These are phyloP conservation scores for Drosophila ustulata DNA, from an alignment of 2,888 invertebrate genomes.

Conservation along the genomic window DNA sequence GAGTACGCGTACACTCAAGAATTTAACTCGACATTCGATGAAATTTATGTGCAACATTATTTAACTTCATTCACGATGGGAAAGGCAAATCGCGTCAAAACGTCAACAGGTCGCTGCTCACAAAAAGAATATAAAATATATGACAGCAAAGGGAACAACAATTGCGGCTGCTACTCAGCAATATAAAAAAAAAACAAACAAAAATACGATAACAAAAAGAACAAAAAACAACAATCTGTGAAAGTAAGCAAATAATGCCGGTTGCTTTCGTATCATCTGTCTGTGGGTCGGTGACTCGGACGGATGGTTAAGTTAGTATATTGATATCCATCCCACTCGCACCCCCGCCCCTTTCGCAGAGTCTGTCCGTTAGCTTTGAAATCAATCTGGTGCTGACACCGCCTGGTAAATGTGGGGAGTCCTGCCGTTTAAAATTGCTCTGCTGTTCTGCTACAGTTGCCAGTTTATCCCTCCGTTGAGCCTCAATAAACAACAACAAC, in stretches of 20 bases:
- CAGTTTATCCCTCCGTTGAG: slow-evolving; percentile 51
- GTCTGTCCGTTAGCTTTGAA: slow-evolving; percentile 50
- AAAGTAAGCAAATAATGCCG: slow-evolving; percentile 62
- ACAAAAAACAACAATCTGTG: slow-evolving; percentile 45
- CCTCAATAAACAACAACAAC: slow-evolving; percentile 44
- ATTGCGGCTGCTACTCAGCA: slow-evolving; percentile 27
- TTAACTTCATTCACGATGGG: slow-evolving; percentile 24
- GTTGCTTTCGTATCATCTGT: slow-evolving; percentile 19
- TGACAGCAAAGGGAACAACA: slow-evolving; percentile 39
- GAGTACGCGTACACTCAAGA: not conserved
- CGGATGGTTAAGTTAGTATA: slow-evolving; percentile 1
- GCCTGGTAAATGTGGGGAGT: slow-evolving; percentile 55
- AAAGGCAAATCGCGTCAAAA: slow-evolving; percentile 31
- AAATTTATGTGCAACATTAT: slow-evolving; percentile 35
- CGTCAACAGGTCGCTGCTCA: slow-evolving; percentile 52
- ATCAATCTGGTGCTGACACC: slow-evolving; percentile 70
- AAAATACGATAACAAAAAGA: slow-evolving; percentile 8
- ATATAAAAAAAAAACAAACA: slow-evolving; percentile 23
- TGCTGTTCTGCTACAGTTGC: slow-evolving; percentile 23
- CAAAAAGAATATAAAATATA: slow-evolving; percentile 34
- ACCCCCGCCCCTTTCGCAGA: not conserved
- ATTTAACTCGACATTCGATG: slow-evolving; percentile 1
- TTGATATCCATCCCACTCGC: not conserved
- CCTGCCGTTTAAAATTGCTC: slow-evolving; percentile 47
- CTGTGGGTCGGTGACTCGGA: slow-evolving; percentile 7